Conservation (phyloP, 2,113 vertebrate species). For the Garra rufa region DNA sequence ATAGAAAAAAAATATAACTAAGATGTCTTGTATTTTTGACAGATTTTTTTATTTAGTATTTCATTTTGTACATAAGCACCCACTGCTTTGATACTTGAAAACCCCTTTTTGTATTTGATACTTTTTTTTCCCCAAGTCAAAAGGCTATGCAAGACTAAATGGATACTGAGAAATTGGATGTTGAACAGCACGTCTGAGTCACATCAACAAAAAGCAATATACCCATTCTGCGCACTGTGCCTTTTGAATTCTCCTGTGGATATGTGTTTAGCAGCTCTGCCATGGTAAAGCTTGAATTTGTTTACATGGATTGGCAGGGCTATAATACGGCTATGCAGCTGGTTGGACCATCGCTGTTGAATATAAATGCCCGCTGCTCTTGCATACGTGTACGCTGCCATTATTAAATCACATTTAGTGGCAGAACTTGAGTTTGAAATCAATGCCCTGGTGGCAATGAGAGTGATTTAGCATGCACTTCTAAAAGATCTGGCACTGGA, state of each 20-base stretch:
- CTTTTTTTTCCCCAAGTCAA: not conserved
- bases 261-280: constrained; percentile 40
- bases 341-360: constrained; percentile 7
- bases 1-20: too few relatives aligned
- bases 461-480: constrained; percentile 47
- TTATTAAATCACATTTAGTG: constrained; percentile 39
- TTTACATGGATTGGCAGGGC: constrained; percentile 37
- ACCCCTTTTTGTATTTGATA: not conserved
- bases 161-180: not conserved
- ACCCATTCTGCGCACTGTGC: constrained; percentile 3
- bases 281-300: constrained; percentile 29
- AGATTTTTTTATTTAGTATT: too few relatives aligned
- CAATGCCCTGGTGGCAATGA: constrained; percentile 42
- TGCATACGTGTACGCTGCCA: constrained; percentile 6
- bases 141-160: not conserved
- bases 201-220: constrained; percentile 13
- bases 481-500: constrained; percentile 21
- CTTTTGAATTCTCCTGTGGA: constrained; percentile 31
- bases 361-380: constrained; percentile 23
- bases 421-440: constrained; percentile 51
- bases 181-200: constrained; percentile 4
- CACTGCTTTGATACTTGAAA: too few relatives aligned
- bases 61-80: too few relatives aligned
- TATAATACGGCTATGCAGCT: constrained; percentile 9
- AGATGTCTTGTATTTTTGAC: too few relatives aligned